These are phyloP conservation scores for Conchocele bisecta DNA, from an alignment of 2,888 invertebrate species.

Conservation along the genomic window DNA sequence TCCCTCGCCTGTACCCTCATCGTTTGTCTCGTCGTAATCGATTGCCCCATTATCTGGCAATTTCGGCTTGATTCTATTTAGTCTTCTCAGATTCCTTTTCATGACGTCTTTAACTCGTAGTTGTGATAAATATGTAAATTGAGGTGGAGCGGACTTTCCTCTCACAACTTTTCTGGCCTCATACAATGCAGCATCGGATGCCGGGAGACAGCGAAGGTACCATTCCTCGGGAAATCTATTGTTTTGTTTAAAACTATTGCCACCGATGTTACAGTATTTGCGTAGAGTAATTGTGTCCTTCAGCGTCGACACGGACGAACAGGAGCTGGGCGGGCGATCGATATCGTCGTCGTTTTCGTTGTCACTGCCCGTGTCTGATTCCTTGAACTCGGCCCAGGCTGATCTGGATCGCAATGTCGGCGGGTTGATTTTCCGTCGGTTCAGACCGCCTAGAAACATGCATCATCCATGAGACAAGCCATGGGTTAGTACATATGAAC, in stretches of 20 bases:
- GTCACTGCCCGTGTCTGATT: too few species aligned
- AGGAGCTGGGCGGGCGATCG: slow-evolving; percentile 16
- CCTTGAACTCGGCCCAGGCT: too few species aligned
- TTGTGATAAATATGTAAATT: slow-evolving; percentile 39
- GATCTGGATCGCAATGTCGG: too few species aligned
- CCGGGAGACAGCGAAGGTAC: slow-evolving; percentile 59
- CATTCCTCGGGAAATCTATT: slow-evolving; percentile 59
- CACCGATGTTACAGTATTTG: slow-evolving; percentile 33
- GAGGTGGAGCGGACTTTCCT: slow-evolving; percentile 53
- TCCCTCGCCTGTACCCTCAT: slow-evolving; percentile 21
- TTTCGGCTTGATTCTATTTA: slow-evolving; percentile 26
- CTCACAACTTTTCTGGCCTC: slow-evolving; percentile 43
- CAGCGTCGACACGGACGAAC: slow-evolving; percentile 32
- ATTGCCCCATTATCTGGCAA: slow-evolving; percentile 9
- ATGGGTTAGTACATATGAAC: too few species aligned
- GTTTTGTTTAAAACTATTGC: slow-evolving; percentile 50
- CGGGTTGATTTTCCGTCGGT: too few species aligned
- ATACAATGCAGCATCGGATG: slow-evolving; percentile 61
- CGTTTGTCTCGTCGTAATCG: neutral
- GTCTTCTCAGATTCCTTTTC: slow-evolving; percentile 35
- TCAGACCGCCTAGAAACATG: too few species aligned
- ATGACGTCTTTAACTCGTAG: slow-evolving; percentile 41
- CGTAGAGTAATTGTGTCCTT: slow-evolving; percentile 39
- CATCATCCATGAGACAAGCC: too few species aligned
- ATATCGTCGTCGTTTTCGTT: too few species aligned